A percentile compares a stretch with the other conserved stretches of the same genome.
Evolutionary conservation across 2,113 vertebrate species (phyloP).

Genomic region (Tetraodon nigroviridis): DNA sequence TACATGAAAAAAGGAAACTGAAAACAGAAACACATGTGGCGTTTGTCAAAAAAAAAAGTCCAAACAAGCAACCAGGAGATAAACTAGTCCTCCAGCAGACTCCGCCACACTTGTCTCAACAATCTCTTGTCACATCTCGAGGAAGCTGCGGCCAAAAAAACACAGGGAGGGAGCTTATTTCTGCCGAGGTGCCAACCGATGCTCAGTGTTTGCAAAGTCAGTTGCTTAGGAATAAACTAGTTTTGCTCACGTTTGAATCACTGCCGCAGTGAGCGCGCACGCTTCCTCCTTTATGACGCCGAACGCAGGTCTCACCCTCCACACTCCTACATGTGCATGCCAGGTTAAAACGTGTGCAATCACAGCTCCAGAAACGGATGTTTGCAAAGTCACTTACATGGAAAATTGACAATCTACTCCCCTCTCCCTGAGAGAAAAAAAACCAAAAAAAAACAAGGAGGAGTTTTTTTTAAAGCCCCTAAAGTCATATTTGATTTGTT

Average conservation of each 20-base stretch:
- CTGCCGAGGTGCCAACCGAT: constrained; percentile 13
- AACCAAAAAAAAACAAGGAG: constrained; percentile 27
- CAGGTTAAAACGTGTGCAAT: constrained; percentile 6
- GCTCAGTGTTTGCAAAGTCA: constrained; percentile 8
- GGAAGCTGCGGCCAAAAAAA: constrained; percentile 28
- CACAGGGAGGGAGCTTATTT: constrained; percentile 27
- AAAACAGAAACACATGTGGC: constrained; percentile 65
- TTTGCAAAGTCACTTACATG: constrained; percentile 45
- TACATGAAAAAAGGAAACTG: constrained; percentile 62
- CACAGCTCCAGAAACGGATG: constrained; percentile 19
- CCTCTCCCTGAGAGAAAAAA: constrained; percentile 17
- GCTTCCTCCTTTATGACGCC: neutral
- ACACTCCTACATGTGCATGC: neutral
- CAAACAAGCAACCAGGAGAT: constrained; percentile 42
- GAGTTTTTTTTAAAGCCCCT: constrained; percentile 23
- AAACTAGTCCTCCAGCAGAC: constrained; percentile 47
- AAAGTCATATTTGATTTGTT: constrained; percentile 25
- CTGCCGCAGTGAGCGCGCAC: neutral
- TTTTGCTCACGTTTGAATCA: constrained; percentile 12
- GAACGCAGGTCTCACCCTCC: neutral
- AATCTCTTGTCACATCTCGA: constrained; percentile 37
- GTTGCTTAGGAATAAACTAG: constrained; percentile 8
- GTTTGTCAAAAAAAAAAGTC: constrained; percentile 57
- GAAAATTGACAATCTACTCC: constrained; percentile 23
- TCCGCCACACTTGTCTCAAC: constrained; percentile 47